Evolutionary conservation across 2,113 vertebrate genomes (phyloP).

Genomic region (Scatophagus argus): DNA sequence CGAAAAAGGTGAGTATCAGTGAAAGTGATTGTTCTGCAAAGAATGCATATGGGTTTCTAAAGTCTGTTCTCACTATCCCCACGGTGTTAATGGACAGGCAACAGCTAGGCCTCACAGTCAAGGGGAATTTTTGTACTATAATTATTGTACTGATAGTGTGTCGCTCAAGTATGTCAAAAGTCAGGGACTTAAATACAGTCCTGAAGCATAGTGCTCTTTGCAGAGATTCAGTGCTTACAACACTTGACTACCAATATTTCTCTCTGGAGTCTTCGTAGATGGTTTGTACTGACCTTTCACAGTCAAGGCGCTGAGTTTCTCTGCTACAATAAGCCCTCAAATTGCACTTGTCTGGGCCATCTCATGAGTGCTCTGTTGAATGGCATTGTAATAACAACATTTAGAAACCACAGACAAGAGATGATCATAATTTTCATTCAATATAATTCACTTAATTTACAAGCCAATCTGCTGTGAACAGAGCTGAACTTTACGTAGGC

Average conservation of each 20-base stretch:
- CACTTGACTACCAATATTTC: constrained; percentile 35
- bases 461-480: constrained; percentile 46
- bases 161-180: constrained; percentile 40
- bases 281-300: constrained; percentile 49
- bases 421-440: constrained; percentile 57
- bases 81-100: neutral
- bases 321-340: constrained; percentile 44
- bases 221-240: constrained; percentile 31
- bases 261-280: constrained; percentile 32
- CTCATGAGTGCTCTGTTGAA: constrained; percentile 44
- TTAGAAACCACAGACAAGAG: constrained; percentile 50
- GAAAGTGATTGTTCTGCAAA: neutral
- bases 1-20: constrained; percentile 89
- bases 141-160: neutral
- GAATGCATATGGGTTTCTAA: neutral
- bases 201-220: neutral
- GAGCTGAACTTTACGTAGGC: constrained; percentile 57
- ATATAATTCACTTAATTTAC: constrained; percentile 64
- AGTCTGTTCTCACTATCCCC: neutral
- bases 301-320: constrained; percentile 16
- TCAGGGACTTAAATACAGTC: constrained; percentile 51
- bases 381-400: constrained; percentile 53
- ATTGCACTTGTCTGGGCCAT: constrained; percentile 43
- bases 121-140: constrained; percentile 4
- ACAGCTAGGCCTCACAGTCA: constrained; percentile 10